Conservation (phyloP, 2,888 invertebrate genomes). For the Drosophila multiciliata region DNA sequence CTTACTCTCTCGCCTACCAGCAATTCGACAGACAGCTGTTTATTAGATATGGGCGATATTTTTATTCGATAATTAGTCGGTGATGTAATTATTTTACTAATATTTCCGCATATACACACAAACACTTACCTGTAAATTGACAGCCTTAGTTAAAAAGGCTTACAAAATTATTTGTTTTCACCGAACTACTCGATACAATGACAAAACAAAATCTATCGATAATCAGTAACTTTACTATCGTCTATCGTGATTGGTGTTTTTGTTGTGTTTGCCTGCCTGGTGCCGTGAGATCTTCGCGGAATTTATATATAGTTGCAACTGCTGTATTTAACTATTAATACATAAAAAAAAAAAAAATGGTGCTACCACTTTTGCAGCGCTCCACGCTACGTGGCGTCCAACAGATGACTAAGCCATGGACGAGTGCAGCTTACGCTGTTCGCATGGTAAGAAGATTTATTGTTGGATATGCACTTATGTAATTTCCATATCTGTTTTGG, state of each 20-base stretch:
- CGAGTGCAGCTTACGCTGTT: constrained; percentile 50
- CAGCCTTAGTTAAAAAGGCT: no score
- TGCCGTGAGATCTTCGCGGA: constrained; percentile 49
- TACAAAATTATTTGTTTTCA: not conserved
- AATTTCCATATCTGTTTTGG: constrained; percentile 57
- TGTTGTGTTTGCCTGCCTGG: constrained; percentile 50
- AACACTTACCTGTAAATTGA: not conserved
- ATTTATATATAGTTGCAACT: constrained; percentile 37
- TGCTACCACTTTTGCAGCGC: constrained; percentile 75
- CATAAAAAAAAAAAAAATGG: constrained; percentile 74
- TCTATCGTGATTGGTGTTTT: constrained; percentile 43
- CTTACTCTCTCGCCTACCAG: constrained; percentile 35
- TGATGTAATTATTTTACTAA: not conserved
- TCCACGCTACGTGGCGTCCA: constrained; percentile 76
- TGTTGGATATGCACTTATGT: constrained; percentile 61
- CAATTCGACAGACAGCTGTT: constrained; percentile 45
- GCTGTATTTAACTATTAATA: constrained; percentile 30
- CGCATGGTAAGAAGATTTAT: constrained; percentile 75
- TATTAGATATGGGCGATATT: constrained; percentile 32
- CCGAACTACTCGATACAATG: no score
- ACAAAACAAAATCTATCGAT: constrained; percentile 33
- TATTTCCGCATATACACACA: not conserved
- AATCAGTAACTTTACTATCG: constrained; percentile 6
- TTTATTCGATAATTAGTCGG: not conserved
- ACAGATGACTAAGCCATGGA: constrained; percentile 75